These are phyloP conservation scores for Paratilapia polleni DNA, from an alignment of 2,113 vertebrate species.

Conservation along the genomic window DNA sequence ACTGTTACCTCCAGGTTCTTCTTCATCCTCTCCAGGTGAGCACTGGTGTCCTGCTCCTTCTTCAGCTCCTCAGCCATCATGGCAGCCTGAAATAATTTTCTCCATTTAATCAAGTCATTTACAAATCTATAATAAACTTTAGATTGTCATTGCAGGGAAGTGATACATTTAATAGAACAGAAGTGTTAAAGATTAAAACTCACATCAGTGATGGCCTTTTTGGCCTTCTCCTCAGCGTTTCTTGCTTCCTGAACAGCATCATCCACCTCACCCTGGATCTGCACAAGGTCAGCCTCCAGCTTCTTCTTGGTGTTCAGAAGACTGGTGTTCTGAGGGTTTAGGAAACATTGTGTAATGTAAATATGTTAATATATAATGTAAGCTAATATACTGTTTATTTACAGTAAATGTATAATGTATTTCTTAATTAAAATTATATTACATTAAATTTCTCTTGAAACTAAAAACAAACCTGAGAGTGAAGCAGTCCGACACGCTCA, in stretches of 20 bases:
- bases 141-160: background rate
- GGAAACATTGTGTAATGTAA: background rate
- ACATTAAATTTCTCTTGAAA: background rate
- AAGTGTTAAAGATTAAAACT: background rate
- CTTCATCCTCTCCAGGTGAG: constrained; percentile 95
- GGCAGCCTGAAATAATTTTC: constrained; percentile 75
- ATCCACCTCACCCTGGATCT: constrained; percentile 73
- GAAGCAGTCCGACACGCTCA: constrained; percentile 89
- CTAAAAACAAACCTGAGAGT: constrained; percentile 85
- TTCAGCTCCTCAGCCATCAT: constrained; percentile 92
- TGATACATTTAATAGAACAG: background rate
- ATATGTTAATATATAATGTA: background rate
- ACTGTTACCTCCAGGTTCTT: constrained; percentile 91
- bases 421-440: background rate
- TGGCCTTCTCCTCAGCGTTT: constrained; percentile 94
- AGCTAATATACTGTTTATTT: background rate
- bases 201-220: constrained; percentile 92
- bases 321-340: constrained; percentile 63
- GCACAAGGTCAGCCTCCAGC: constrained; percentile 64
- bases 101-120: background rate
- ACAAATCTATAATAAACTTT: background rate
- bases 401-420: background rate
- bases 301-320: constrained; percentile 77
- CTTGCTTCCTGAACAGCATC: constrained; percentile 73
- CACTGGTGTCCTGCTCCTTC: constrained; percentile 90